Percentiles rank a stretch among this genome's conserved stretches.
phyloP scores from a whole-genome alignment of 1,140 invertebrate species.

The Stegodyphus dumicola region DNA sequence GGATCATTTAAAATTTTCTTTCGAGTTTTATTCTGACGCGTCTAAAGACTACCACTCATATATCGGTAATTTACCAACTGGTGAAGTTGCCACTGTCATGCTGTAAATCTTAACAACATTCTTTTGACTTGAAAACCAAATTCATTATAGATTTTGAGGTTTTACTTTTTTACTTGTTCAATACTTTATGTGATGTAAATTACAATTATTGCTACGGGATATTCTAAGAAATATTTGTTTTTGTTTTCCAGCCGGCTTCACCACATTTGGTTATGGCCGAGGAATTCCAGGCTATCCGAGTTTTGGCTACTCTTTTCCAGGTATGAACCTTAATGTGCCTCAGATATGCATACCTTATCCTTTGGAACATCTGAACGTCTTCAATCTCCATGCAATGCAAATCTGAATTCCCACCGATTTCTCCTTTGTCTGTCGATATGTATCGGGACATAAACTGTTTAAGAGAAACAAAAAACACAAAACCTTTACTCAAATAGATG shows the following conservation, averaged over 20 bases:
- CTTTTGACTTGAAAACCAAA: too few relatives aligned
- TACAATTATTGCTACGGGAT: too few relatives aligned
- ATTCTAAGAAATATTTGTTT: neutral
- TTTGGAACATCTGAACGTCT: conserved; percentile 73
- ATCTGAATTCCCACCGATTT: conserved; percentile 26
- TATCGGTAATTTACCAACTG: too few relatives aligned
- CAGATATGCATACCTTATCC: conserved; percentile 73
- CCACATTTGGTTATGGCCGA: conserved; percentile 86
- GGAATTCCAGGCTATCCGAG: conserved; percentile 95
- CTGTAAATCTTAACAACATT: too few relatives aligned
- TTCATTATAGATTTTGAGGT: too few relatives aligned
- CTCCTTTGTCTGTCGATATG: neutral
- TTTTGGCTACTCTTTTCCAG: conserved; percentile 96
- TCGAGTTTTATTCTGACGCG: too few relatives aligned
- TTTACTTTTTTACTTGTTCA: too few relatives aligned
- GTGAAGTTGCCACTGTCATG: too few relatives aligned
- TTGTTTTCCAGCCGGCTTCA: conserved; percentile 79
- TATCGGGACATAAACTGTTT: neutral
- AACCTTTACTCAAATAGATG: neutral
- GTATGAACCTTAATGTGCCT: conserved; percentile 79
- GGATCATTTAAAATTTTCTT: too few relatives aligned
- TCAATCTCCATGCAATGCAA: conserved; percentile 64
- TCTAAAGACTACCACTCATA: too few relatives aligned
- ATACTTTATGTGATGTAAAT: too few relatives aligned
- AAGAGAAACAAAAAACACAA: neutral